Evolutionary conservation across 2,797 vertebrate genomes (phyloP).

Genomic region (Brotula barbata): DNA sequence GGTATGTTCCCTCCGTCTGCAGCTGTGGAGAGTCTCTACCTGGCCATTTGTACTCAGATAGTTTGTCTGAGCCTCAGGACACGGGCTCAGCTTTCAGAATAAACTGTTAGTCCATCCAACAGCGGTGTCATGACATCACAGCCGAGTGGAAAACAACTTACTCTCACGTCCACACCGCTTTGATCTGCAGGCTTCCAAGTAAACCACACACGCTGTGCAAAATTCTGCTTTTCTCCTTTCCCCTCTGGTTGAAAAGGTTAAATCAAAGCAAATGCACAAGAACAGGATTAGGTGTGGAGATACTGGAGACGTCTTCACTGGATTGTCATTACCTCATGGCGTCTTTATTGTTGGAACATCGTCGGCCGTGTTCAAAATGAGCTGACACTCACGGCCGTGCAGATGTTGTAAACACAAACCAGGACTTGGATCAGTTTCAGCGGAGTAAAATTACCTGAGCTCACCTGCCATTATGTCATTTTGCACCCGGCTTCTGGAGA

Average conservation of each 20-base stretch:
- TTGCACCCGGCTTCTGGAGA: slow-evolving; percentile 60
- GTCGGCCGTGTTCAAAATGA: slow-evolving; percentile 2
- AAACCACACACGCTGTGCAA: too few relatives aligned
- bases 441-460: slow-evolving; percentile 71
- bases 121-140: slow-evolving; percentile 63
- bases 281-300: background rate
- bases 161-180: slow-evolving; percentile 38
- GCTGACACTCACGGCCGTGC: slow-evolving; percentile 28
- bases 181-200: slow-evolving; percentile 4
- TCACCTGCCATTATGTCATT: slow-evolving; percentile 70
- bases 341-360: background rate
- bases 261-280: background rate
- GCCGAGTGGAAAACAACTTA: slow-evolving; percentile 45
- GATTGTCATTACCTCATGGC: background rate
- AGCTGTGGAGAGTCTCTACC: slow-evolving; percentile 27
- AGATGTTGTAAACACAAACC: slow-evolving; percentile 52
- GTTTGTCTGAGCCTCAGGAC: slow-evolving; percentile 68
- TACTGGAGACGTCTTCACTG: background rate
- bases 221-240: too few relatives aligned
- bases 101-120: slow-evolving; percentile 49
- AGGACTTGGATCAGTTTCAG: slow-evolving; percentile 63
- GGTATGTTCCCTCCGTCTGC: slow-evolving; percentile 9
- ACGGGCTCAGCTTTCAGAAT: slow-evolving; percentile 67
- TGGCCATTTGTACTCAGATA: slow-evolving; percentile 46
- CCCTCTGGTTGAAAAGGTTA: background rate